phyloP scores from a whole-genome alignment of 2,888 invertebrate species.

The Acrobasis repandana region DNA sequence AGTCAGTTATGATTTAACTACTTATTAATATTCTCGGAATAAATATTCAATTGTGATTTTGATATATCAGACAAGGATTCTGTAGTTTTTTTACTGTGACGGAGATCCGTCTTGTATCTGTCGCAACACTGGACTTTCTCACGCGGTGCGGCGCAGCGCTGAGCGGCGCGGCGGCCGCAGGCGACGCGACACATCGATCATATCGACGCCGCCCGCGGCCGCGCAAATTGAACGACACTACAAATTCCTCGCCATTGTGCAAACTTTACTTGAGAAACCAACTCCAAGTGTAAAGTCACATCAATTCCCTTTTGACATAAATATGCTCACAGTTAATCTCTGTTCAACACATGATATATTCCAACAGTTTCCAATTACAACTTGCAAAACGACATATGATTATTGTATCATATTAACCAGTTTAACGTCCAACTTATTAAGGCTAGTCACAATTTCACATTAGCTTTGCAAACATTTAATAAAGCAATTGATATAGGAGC shows the following conservation, averaged over 20 bases:
- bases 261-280: conserved; percentile 15
- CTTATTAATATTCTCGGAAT: neutral
- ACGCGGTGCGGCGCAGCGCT: conserved; percentile 16
- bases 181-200: conserved; percentile 33
- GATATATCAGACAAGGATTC: neutral
- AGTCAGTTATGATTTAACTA: no score
- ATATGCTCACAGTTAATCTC: conserved; percentile 7
- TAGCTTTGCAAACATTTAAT: conserved; percentile 30
- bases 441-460: neutral
- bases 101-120: conserved; percentile 17
- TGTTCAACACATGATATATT: conserved; percentile 4
- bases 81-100: neutral
- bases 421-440: neutral
- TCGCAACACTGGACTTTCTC: conserved; percentile 21
- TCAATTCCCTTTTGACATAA: conserved; percentile 14
- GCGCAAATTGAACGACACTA: conserved; percentile 24
- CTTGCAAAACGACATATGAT: neutral
- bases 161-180: conserved; percentile 21
- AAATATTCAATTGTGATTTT: neutral
- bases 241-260: conserved; percentile 14
- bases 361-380: neutral
- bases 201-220: conserved; percentile 31
- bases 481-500: conserved; percentile 21
- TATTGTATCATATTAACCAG: conserved; percentile 1
- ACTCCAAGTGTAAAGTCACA: conserved; percentile 10